phyloP scores from a whole-genome alignment of 2,113 vertebrate genomes.

The Labeo rohita region DNA sequence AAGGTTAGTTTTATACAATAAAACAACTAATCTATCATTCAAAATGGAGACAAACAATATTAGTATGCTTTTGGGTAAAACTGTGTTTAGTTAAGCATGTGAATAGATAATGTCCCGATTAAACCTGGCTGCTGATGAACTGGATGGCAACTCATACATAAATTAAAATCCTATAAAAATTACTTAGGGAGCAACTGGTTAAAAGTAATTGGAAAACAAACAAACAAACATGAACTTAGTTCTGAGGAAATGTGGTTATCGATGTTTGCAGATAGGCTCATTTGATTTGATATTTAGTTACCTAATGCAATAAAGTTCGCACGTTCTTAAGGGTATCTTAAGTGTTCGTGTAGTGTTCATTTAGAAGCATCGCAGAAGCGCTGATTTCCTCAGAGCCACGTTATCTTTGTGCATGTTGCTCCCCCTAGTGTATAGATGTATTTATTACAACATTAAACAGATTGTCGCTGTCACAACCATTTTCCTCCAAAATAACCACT shows the following conservation, averaged over 20 bases:
- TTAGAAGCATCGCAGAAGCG: background rate
- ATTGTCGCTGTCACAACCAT: background rate
- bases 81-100: no score
- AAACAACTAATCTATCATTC: no score
- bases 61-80: no score
- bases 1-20: no score
- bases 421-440: conserved; percentile 30
- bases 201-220: no score
- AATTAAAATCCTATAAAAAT: no score
- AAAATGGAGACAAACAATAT: no score
- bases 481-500: background rate
- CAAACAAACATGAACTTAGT: background rate
- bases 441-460: conserved; percentile 47
- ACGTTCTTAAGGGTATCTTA: no score
- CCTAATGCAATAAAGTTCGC: background rate
- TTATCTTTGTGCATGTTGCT: conserved; percentile 8
- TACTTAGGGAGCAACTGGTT: no score
- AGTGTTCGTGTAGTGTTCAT: background rate
- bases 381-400: background rate
- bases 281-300: background rate
- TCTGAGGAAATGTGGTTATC: background rate
- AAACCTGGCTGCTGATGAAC: no score
- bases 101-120: no score
- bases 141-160: no score
- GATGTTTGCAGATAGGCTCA: background rate